Base-by-base conservation (phyloP, 2,113 vertebrate species). In the Albula goreensis region DNA sequence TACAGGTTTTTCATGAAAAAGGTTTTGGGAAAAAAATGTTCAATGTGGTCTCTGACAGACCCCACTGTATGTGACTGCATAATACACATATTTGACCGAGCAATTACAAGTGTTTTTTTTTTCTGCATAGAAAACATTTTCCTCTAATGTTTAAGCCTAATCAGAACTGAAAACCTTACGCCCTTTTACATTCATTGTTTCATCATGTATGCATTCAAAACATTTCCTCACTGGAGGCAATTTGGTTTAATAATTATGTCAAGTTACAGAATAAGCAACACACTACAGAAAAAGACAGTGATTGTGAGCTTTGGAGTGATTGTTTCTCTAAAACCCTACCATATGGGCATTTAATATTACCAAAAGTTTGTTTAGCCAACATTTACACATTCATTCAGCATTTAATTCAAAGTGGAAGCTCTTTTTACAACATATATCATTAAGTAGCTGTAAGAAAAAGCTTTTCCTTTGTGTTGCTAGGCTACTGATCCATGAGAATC, bases 381-480 rank as follows among this genome's bases (percentile, higher is more conserved):
- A 57, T 90, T 82, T 89, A 92, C 93, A 92, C 88, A 92, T 80
- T 85, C 60, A 79, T 86, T 90, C 81, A 89, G 31, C 31, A 41
- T 41, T 91, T 88, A 85, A 83, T 78, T 90, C 80, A 74, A 80
- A 87, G 89, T 89, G 63, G 63, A 6, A n/a, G 52, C n/a, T 83
- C 63, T 88, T 25, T 88, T 86, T 88, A 90, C 88, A 88, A 83
- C 83, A 53, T 80, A 17, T 83, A 79, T 89, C 86, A 53, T 82
- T 70, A 70, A 70, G 87, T 84, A 87, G 83, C 85, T 86, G 81
- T 10, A 19, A 81, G 82, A 74, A 53, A 83, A 86, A 19, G 60
- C 74, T 77, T 90, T 90, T 90, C 90, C 89, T 89, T 77, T 87
- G 52, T 83, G 93, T 94, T 95, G 93, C 94, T 92, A 91, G 91